These are phyloP conservation scores for Anarrhichthys ocellatus DNA, from an alignment of 2,113 vertebrate species.

Conservation along the genomic window DNA sequence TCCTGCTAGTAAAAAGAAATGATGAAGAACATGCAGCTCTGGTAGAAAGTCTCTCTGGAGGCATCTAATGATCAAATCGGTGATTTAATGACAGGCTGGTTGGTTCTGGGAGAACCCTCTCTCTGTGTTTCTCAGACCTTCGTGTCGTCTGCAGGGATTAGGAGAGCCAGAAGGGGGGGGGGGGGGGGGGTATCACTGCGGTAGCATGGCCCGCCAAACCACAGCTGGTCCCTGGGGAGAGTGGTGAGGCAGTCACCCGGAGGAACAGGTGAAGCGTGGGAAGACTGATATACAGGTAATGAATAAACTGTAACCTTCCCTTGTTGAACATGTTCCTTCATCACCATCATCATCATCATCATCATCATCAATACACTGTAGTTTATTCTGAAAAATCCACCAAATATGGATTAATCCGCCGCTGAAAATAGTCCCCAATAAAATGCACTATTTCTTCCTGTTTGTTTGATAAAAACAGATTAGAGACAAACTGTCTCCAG, in stretches of 20 bases:
- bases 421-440: background rate
- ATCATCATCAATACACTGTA: background rate
- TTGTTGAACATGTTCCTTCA: background rate
- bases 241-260: background rate
- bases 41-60: background rate
- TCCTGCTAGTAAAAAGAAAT: background rate
- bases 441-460: background rate
- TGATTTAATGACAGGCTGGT: conserved; percentile 33
- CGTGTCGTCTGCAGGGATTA: conserved; percentile 33
- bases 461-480: too few species aligned
- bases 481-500: too few species aligned
- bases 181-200: background rate
- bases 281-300: conserved; percentile 12
- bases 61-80: conserved; percentile 26
- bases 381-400: background rate
- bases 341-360: background rate
- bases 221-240: conserved; percentile 34
- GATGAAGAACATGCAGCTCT: background rate
- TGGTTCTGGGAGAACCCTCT: conserved; percentile 63
- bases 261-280: conserved; percentile 58
- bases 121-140: conserved; percentile 59
- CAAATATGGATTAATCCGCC: background rate
- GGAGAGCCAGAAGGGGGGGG: background rate
- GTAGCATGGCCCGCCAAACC: conserved; percentile 31
- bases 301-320: conserved; percentile 57